Evolutionary conservation across 2,113 vertebrate genomes (phyloP).

Genomic region (Pachyramphus minor): DNA sequence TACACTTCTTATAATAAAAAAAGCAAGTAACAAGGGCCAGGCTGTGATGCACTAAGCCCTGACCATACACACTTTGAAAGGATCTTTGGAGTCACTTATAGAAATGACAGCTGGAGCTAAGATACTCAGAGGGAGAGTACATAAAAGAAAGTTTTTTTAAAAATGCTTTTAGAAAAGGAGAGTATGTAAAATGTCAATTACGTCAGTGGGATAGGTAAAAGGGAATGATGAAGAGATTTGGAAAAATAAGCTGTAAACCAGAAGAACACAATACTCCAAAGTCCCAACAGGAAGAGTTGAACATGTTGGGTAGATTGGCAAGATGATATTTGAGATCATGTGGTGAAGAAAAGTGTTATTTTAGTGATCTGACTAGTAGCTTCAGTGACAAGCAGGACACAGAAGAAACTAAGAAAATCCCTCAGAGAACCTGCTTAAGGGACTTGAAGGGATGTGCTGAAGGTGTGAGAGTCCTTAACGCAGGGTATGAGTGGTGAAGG

Average conservation of each 20-base stretch:
- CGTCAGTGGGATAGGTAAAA: neutral
- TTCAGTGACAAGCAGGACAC: neutral
- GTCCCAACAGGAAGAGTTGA: neutral
- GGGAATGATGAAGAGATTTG: neutral
- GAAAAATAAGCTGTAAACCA: neutral
- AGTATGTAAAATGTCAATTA: neutral
- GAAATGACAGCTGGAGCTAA: neutral
- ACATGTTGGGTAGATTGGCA: neutral
- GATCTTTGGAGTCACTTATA: neutral
- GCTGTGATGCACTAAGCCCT: neutral
- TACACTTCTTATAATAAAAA: neutral
- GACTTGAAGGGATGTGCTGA: neutral
- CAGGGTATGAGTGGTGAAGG: neutral
- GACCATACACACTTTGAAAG: fast-evolving
- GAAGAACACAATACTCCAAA: neutral
- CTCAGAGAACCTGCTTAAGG: neutral
- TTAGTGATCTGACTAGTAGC: neutral
- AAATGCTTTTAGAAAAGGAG: neutral
- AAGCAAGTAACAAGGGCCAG: neutral
- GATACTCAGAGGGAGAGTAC: neutral
- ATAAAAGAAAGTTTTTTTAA: neutral
- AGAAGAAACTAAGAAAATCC: neutral
- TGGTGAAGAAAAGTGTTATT: neutral
- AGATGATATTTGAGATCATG: neutral
- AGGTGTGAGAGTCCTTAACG: neutral